A percentile compares a stretch with the other conserved stretches of the same genome.
Evolutionary conservation across 2,797 vertebrate genomes (phyloP).

Genomic region (Notoglanidium macrostoma): DNA sequence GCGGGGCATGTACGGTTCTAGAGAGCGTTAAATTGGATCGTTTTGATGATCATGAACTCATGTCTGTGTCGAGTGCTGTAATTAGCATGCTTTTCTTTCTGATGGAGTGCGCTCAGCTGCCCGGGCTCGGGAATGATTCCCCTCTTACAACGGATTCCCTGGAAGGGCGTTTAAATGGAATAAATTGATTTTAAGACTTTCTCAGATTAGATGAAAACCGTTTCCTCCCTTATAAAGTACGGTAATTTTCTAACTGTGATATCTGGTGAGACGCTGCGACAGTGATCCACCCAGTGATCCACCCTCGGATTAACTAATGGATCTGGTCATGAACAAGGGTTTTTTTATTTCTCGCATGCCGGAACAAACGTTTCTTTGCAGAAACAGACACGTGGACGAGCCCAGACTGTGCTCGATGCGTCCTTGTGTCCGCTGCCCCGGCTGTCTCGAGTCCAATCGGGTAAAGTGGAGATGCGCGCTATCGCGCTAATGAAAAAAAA

Average conservation of each 20-base stretch:
- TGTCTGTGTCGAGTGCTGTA: not conserved
- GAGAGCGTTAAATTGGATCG: not conserved
- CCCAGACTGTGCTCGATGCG: no score
- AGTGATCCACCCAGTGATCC: no score
- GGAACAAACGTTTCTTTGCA: no score
- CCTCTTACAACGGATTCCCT: not conserved
- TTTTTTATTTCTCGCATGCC: no score
- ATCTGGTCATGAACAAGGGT: no score
- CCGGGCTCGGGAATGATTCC: not conserved
- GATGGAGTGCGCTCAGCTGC: not conserved
- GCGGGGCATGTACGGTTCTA: not conserved
- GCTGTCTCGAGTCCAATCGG: no score
- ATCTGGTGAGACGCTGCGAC: not conserved
- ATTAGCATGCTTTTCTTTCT: not conserved
- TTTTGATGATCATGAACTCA: not conserved
- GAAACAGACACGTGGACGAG: no score
- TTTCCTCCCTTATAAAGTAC: not conserved
- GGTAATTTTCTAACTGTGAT: not conserved
- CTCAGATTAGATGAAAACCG: not conserved
- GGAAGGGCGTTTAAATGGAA: not conserved
- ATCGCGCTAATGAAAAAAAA: no score
- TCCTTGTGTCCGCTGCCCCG: no score
- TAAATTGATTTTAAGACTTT: not conserved
- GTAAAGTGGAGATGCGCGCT: no score
- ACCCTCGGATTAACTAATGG: not conserved